phyloP scores from a whole-genome alignment of 2,888 invertebrate species.

The Campoplex nolae region DNA sequence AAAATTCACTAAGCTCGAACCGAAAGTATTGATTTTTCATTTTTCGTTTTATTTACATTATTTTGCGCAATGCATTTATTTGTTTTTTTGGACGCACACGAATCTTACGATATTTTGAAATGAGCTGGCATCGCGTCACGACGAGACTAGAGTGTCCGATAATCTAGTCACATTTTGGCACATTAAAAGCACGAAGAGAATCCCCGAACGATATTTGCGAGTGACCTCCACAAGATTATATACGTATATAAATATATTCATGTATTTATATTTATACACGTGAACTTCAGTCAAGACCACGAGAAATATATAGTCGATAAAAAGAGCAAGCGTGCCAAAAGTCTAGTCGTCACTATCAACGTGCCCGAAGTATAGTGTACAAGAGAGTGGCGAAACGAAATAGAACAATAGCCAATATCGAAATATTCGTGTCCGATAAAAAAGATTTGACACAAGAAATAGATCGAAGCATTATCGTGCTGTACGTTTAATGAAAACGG shows the following conservation, averaged over 20 bases:
- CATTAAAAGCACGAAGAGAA: background rate
- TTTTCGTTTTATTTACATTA: background rate
- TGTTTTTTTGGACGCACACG: background rate
- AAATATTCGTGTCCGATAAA: constrained; percentile 19
- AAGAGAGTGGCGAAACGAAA: constrained; percentile 12
- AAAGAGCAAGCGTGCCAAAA: constrained; percentile 46
- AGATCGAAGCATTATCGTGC: background rate
- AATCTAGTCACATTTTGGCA: constrained; percentile 25
- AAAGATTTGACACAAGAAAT: background rate
- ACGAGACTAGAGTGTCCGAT: constrained; percentile 1
- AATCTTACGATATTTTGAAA: background rate
- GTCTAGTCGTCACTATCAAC: constrained; percentile 31
- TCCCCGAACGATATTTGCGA: constrained; percentile 29
- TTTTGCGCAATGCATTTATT: background rate
- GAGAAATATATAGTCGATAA: background rate
- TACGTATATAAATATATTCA: background rate
- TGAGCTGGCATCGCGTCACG: constrained; percentile 2
- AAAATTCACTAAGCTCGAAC: background rate
- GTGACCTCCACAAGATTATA: constrained; percentile 14
- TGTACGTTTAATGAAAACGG: background rate
- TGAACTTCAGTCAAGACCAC: constrained; percentile 18
- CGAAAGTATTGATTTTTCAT: background rate
- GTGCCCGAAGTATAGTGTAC: constrained; percentile 8
- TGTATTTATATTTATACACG: constrained; percentile 5
- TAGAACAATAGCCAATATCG: background rate